These are phyloP conservation scores for Drosophila asahinai DNA, from an alignment of 1,140 invertebrate species.

Conservation along the genomic window DNA sequence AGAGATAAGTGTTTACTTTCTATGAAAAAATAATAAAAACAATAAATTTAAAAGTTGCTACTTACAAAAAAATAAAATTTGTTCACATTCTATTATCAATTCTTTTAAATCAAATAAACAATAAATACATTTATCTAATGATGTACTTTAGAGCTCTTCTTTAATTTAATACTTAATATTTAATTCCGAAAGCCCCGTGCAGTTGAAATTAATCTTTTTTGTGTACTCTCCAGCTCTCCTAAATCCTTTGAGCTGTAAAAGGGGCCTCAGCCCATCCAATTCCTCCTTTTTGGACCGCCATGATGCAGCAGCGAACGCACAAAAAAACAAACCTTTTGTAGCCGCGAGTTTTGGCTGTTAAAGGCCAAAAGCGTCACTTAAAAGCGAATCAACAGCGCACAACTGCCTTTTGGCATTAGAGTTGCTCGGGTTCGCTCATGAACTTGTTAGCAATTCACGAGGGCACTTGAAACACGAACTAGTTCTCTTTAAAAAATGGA, in stretches of 20 bases:
- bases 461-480: not conserved
- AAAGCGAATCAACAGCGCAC: conserved; percentile 65
- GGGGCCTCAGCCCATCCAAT: conserved; percentile 8
- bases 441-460: conserved; percentile 13
- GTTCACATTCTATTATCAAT: too few relatives aligned
- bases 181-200: too few relatives aligned
- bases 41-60: too few relatives aligned
- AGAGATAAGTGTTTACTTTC: too few relatives aligned
- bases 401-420: conserved; percentile 44
- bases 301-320: conserved; percentile 23
- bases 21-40: too few relatives aligned
- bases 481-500: not conserved
- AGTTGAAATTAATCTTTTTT: not conserved
- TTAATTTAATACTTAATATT: too few relatives aligned
- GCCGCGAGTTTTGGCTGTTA: conserved; percentile 52
- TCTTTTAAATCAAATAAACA: too few relatives aligned
- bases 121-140: too few relatives aligned
- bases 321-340: conserved; percentile 46
- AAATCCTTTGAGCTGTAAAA: conserved; percentile 72
- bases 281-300: conserved; percentile 11
- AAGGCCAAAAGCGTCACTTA: conserved; percentile 59
- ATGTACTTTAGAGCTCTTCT: too few relatives aligned
- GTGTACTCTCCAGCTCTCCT: conserved; percentile 22
- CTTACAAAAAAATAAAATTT: too few relatives aligned
- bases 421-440: not conserved